phyloP scores from a whole-genome alignment of 2,888 invertebrate species.

The Perizoma flavofasciatum region DNA sequence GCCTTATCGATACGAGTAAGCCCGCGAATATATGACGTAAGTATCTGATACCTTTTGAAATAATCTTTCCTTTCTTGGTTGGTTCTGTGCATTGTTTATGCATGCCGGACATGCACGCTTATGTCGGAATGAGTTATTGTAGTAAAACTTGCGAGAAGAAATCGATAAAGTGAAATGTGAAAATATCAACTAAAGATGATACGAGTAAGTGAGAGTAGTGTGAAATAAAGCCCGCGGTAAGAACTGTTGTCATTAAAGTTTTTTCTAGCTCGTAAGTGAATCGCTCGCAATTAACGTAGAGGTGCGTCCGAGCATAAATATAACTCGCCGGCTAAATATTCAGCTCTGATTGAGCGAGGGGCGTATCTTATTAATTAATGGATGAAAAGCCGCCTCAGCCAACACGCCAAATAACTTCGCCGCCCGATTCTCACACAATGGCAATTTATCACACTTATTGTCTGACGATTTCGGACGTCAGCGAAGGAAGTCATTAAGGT shows the following conservation, averaged over 20 bases:
- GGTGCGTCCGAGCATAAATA: constrained; percentile 73
- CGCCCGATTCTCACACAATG: constrained; percentile 74
- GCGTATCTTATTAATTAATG: constrained; percentile 80
- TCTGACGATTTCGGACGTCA: constrained; percentile 79
- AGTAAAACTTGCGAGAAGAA: constrained; percentile 4
- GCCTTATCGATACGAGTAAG: constrained; percentile 63
- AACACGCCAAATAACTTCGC: constrained; percentile 66
- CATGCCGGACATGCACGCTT: constrained; percentile 34
- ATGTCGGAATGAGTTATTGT: constrained; percentile 11
- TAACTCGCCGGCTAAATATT: constrained; percentile 68
- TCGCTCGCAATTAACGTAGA: constrained; percentile 72
- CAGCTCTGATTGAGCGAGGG: constrained; percentile 73
- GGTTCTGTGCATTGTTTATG: constrained; percentile 43
- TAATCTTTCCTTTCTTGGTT: constrained; percentile 59
- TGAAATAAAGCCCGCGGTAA: constrained; percentile 41
- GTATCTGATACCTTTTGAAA: constrained; percentile 61
- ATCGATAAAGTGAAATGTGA: constrained; percentile 10
- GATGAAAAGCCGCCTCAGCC: constrained; percentile 71
- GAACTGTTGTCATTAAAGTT: constrained; percentile 62
- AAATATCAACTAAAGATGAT: neutral
- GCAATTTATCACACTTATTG: constrained; percentile 79
- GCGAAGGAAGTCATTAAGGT: constrained; percentile 76
- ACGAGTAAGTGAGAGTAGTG: neutral
- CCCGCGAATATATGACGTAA: constrained; percentile 57
- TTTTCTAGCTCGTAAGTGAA: constrained; percentile 68